Conservation (phyloP, 2,113 vertebrate genomes). For the Rhagologus leucostigma region DNA sequence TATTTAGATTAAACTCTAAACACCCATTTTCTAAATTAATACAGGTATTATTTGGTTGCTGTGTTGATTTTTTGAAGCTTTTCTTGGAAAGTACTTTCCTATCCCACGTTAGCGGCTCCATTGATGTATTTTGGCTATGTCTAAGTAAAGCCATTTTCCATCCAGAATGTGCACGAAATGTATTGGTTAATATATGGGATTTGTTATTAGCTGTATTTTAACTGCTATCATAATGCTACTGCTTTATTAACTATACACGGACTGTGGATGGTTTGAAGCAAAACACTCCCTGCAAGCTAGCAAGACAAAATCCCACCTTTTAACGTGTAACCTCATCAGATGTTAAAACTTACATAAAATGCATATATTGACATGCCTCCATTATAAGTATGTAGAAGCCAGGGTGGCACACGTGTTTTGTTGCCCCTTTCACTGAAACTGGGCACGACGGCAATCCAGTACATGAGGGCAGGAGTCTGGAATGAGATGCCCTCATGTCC, state of each 20-base stretch:
- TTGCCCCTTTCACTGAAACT: not conserved
- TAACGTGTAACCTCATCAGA: not conserved
- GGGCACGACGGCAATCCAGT: not conserved
- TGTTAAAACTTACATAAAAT: not conserved
- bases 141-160: not conserved
- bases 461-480: not conserved
- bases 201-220: not conserved
- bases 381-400: not conserved
- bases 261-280: not conserved
- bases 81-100: not conserved
- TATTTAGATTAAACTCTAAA: not conserved
- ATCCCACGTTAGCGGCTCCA: not conserved
- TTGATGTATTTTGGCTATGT: not conserved
- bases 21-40: not conserved
- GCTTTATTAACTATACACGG: not conserved
- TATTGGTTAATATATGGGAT: not conserved
- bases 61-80: not conserved
- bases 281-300: not conserved
- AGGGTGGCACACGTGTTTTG: not conserved
- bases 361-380: not conserved
- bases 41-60: not conserved
- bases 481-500: not conserved
- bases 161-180: not conserved
- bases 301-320: not conserved
- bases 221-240: not conserved